Conservation (phyloP, 30 jellyfish, hydroid and myxozoan species). For the Chironex yamaguchii region DNA sequence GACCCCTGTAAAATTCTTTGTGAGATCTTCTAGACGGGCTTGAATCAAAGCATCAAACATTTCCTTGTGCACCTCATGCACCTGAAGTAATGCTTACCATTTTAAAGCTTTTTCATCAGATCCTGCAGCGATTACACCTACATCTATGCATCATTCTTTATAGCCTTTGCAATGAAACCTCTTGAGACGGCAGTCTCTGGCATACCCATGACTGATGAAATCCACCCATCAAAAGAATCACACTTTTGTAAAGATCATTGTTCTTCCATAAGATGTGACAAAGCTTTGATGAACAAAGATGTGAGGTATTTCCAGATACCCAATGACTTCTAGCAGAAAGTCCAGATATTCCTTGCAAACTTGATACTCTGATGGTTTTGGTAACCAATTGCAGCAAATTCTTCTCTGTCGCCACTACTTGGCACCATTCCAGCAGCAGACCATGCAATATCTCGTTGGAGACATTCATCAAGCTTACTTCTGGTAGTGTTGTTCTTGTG, state of each 20-base stretch:
- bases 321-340: slow-evolving; percentile 11
- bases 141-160: slow-evolving; percentile 58
- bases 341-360: slow-evolving; percentile 40
- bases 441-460: slow-evolving; percentile 59
- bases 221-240: slow-evolving; percentile 54
- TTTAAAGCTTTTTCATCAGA: slow-evolving; percentile 49
- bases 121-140: slow-evolving; percentile 27
- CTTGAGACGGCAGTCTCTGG: slow-evolving; percentile 34
- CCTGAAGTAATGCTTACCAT: slow-evolving; percentile 34
- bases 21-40: background rate
- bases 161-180: slow-evolving; percentile 52
- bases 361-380: slow-evolving; percentile 57
- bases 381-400: too few relatives aligned
- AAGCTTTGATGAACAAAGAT: slow-evolving; percentile 54
- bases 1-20: background rate
- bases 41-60: slow-evolving; percentile 44
- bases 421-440: slow-evolving; percentile 39
- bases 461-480: slow-evolving; percentile 13
- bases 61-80: slow-evolving; percentile 45
- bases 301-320: slow-evolving; percentile 19
- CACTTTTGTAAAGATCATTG: background rate
- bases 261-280: slow-evolving; percentile 47
- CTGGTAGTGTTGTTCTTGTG: too few relatives aligned
- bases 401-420: too few relatives aligned
- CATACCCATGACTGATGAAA: slow-evolving; percentile 56